Evolutionary conservation across 2,797 vertebrate genomes (phyloP).

Genomic region (Hirundo rustica): DNA sequence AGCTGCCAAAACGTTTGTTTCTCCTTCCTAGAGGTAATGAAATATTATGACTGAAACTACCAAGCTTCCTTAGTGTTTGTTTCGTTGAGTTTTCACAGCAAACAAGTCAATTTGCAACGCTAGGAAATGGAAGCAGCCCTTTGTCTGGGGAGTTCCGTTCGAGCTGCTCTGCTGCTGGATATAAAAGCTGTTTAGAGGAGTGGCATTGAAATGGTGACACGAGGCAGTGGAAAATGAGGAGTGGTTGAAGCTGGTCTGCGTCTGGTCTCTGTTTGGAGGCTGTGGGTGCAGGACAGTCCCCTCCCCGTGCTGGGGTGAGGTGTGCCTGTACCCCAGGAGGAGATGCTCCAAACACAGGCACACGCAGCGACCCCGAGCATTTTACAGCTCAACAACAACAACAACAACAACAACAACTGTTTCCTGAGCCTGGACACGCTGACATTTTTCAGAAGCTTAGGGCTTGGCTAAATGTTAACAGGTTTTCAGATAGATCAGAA

Average conservation of each 20-base stretch:
- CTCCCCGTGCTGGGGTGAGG: rapidly evolving
- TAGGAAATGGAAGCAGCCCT: background rate
- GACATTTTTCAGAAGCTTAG: background rate
- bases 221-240: rapidly evolving
- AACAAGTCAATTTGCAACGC: background rate
- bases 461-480: background rate
- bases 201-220: background rate
- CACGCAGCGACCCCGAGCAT: rapidly evolving
- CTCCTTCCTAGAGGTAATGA: constrained; percentile 28
- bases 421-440: background rate
- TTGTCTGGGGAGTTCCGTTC: rapidly evolving
- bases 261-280: rapidly evolving
- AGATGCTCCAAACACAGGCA: rapidly evolving
- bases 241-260: rapidly evolving
- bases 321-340: background rate
- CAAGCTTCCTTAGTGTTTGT: background rate
- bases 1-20: constrained; percentile 31
- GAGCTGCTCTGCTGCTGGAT: background rate
- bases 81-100: background rate
- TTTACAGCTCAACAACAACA: background rate
- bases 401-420: rapidly evolving
- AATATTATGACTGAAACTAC: background rate
- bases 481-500: background rate
- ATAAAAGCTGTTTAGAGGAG: background rate
- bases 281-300: no score